These are phyloP conservation scores for Notiomystis cincta DNA, from an alignment of 2,113 vertebrate species.

Conservation along the genomic window DNA sequence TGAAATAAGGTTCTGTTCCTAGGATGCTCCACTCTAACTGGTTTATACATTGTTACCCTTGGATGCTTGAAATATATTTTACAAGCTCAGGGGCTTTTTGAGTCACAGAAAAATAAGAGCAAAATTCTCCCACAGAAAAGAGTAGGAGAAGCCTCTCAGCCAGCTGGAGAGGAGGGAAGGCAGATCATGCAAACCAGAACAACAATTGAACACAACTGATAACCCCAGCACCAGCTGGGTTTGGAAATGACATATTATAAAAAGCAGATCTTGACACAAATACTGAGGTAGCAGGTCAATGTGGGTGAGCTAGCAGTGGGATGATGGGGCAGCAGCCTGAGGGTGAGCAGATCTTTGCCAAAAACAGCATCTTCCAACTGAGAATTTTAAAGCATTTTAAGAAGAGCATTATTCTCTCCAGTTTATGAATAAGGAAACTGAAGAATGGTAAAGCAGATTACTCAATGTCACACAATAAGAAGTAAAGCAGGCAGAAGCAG, in stretches of 20 bases:
- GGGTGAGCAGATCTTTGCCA: background rate
- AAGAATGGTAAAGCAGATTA: background rate
- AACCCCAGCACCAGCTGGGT: background rate
- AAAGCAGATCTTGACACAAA: background rate
- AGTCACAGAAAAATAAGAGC: background rate
- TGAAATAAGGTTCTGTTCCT: background rate
- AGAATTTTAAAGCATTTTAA: background rate
- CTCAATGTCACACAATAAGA: background rate
- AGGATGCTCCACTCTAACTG: background rate
- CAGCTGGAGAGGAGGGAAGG: background rate
- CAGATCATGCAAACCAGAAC: background rate
- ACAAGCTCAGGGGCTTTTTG: background rate
- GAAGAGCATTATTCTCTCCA: background rate
- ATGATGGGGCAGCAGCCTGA: fast-evolving
- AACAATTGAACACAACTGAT: fast-evolving
- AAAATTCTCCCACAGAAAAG: background rate
- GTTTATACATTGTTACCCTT: background rate
- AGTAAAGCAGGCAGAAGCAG: background rate
- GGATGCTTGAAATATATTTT: background rate
- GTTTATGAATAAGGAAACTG: background rate
- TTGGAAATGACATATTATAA: background rate
- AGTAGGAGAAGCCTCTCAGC: background rate
- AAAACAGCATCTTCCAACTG: background rate
- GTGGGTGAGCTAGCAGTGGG: background rate
- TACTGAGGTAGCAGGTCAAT: background rate